A percentile compares a stretch with the other conserved stretches of the same genome.
phyloP scores from a whole-genome alignment of 1,140 invertebrate species.

The Mesaphorura yosii region DNA sequence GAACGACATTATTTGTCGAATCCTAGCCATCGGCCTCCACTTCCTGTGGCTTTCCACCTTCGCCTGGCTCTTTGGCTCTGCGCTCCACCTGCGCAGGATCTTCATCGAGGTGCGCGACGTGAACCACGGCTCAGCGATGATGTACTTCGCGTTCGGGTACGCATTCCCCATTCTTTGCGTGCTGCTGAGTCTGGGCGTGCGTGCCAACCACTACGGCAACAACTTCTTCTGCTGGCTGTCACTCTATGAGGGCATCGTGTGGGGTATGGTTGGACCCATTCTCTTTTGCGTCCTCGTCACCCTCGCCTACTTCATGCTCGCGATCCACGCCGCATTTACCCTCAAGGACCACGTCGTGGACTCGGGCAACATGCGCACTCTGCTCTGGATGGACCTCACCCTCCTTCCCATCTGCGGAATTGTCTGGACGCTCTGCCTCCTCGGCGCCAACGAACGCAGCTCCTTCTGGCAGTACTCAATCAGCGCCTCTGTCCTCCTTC shows the following conservation, averaged over 20 bases:
- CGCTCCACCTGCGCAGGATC: conserved; percentile 85
- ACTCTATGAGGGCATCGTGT: conserved; percentile 78
- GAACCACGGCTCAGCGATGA: conserved; percentile 86
- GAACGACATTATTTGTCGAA: conserved; percentile 38
- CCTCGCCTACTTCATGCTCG: conserved; percentile 66
- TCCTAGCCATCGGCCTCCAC: conserved; percentile 75
- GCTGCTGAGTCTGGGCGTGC: conserved; percentile 76
- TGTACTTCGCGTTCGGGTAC: conserved; percentile 90
- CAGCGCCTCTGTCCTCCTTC: conserved; percentile 54
- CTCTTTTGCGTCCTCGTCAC: conserved; percentile 62
- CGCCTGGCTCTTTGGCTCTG: conserved; percentile 81
- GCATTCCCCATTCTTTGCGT: conserved; percentile 86
- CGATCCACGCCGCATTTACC: conserved; percentile 77
- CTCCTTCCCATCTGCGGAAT: conserved; percentile 62
- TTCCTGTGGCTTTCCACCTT: conserved; percentile 56
- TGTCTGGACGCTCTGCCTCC: conserved; percentile 66
- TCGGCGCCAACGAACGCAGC: conserved; percentile 65
- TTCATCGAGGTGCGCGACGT: conserved; percentile 90
- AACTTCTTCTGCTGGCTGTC: conserved; percentile 85
- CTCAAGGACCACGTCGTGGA: conserved; percentile 79
- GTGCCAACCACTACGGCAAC: conserved; percentile 91
- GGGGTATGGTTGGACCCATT: conserved; percentile 79
- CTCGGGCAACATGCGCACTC: conserved; percentile 74
- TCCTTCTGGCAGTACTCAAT: conserved; percentile 58
- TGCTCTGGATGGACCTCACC: conserved; percentile 70